Evolutionary conservation across 2,888 invertebrate genomes (phyloP), one percentile per base, ranked within the genome.

Genomic region (Trichogramma dendrolimi): DNA sequence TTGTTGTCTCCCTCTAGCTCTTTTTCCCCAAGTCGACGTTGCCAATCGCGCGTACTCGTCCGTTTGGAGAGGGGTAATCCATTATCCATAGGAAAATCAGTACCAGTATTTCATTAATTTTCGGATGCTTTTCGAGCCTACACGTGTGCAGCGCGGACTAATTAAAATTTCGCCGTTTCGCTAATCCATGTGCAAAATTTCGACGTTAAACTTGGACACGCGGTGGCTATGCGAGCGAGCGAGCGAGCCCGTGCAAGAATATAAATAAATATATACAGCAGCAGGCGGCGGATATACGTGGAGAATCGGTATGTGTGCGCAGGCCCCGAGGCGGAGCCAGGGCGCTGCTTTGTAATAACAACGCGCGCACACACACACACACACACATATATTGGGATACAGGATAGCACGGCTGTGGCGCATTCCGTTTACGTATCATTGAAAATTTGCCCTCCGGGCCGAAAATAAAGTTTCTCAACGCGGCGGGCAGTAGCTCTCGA

Each of bases 121-220:
- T 62, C 14, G 14, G 14, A 14, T 14, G 14, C 14, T 14, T 14
- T 14, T 14, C 14, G 14, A 14, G 14, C 14, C 14, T 14, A 14
- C 14, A 2, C 14, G 14, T 14, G 14, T 14, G 59, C 52, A 55
- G 47, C 51, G 27, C 53, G 8, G 42, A 10, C 58, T 64, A 58
- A 64, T 64, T 61, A 61, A 61, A 64, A 64, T 60, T 58, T 59
- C 59, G 55, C 55, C 56, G 51, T 54, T 10, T 5, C 46, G 10
- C 6, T 46, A 11, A 11, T 46, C 11, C 46, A 6, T 8, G 44
- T 39, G 27, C 47, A 27, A 42, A 27, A 59, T 53, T 42, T 41
- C 41, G 14, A 14, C 8, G n/a, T 11, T 11, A 10, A n/a, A 6
- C 43, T 41, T 27, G 56, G 14, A 46, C 7, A 39, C 40, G 46